phyloP scores from a whole-genome alignment of 2,113 vertebrate genomes.

The Cyprinodon brontotheroides region DNA sequence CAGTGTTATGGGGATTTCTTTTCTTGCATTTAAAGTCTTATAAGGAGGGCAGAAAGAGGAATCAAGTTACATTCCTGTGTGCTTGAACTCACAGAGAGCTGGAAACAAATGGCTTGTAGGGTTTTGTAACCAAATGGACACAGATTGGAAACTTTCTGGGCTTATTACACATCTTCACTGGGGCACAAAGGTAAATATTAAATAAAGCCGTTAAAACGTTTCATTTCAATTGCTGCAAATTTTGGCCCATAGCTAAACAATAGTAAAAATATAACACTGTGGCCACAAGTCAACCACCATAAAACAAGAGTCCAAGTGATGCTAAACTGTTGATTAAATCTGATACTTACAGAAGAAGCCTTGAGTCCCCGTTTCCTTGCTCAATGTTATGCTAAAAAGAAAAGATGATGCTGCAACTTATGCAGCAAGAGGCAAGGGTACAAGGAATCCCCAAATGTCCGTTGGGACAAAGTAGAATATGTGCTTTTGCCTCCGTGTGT shows the following conservation, averaged over 20 bases:
- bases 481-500: slow-evolving; percentile 43
- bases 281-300: background rate
- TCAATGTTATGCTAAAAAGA: slow-evolving; percentile 17
- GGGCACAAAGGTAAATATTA: slow-evolving; percentile 20
- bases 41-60: slow-evolving; percentile 28
- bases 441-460: slow-evolving; percentile 46
- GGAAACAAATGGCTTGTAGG: slow-evolving; percentile 61
- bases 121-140: slow-evolving; percentile 61
- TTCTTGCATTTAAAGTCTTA: slow-evolving; percentile 32
- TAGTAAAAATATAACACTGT: background rate
- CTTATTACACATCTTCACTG: slow-evolving; percentile 17
- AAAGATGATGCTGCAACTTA: slow-evolving; percentile 26
- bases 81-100: slow-evolving; percentile 44
- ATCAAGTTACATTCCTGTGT: slow-evolving; percentile 48
- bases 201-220: background rate
- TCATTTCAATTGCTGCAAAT: background rate
- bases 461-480: slow-evolving; percentile 40
- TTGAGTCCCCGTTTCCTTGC: slow-evolving; percentile 41
- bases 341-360: slow-evolving; percentile 58
- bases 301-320: slow-evolving; percentile 23
- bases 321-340: slow-evolving; percentile 27
- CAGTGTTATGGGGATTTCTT: background rate
- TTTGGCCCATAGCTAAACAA: slow-evolving; percentile 12
- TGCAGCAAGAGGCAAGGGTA: slow-evolving; percentile 11
- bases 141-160: slow-evolving; percentile 13